Evolutionary conservation across 2,888 invertebrate genomes (phyloP), one percentile per base, ranked within the genome.

Genomic region (Euplagia quadripunctaria): DNA sequence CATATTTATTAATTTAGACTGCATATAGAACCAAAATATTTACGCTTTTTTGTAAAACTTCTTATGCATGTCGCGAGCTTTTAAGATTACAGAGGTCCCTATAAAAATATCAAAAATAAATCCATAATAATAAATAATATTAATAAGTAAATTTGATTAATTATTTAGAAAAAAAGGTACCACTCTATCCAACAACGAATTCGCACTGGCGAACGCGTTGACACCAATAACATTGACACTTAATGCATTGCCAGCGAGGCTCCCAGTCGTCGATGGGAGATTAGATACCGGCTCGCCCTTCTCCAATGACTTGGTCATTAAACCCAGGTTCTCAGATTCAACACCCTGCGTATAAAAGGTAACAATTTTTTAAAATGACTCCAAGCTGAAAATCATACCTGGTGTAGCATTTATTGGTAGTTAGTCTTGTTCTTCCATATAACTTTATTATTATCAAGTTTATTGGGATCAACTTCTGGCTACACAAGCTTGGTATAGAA

Each of bases 311-410:
- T 96, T 96, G 52, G 97, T 96, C 91, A 98, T 98, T 85, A 98
- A 98, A n/a, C 98, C 97, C 92, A 98, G 98, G 74, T 97, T 96
- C 89, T 99, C 99, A 0, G 99, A 97, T 92, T 99, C 99, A 0
- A 99, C 98, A 6, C 99, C 99, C 98, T 98, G 77, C 12, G 31
- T 2, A 46, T 46, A 9, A 46, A 46, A 43, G 43, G 43, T 43
- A 43, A n/a, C n/a, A n/a, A n/a, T n/a, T n/a, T n/a, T n/a, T n/a
- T n/a, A n/a, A n/a, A n/a, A n/a, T n/a, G n/a, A n/a, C n/a, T n/a
- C n/a, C n/a, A n/a, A n/a, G n/a, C n/a, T n/a, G n/a, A n/a, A n/a
- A n/a, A 31, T 31, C 31, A 31, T 31, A 31, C 2, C 31, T 31
- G 31, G 31, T 31, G 31, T 31, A 31, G 31, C 31, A 31, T 31